These are phyloP conservation scores for Slavum lentiscoides DNA, from an alignment of 2,888 invertebrate species.

Conservation along the genomic window DNA sequence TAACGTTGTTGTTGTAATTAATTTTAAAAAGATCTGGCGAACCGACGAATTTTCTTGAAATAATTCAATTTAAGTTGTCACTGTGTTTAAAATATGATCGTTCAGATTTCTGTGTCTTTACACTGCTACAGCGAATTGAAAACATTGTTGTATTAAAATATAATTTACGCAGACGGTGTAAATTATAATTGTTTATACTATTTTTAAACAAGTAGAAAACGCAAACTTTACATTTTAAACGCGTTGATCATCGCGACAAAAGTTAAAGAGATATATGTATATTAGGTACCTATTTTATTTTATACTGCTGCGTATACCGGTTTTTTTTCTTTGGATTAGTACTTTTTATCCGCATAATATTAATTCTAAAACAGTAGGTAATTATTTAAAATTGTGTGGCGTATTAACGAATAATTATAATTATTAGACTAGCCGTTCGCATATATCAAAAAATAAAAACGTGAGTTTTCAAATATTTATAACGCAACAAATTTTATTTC, in stretches of 20 bases:
- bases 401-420: not conserved
- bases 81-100: constrained; percentile 36
- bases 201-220: not conserved
- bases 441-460: not conserved
- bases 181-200: not conserved
- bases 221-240: not conserved
- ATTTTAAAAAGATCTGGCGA: constrained; percentile 19
- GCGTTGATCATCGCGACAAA: not conserved
- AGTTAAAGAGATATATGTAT: not conserved
- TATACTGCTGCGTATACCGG: not conserved
- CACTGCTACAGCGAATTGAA: constrained; percentile 4
- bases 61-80: constrained; percentile 45
- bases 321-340: not conserved
- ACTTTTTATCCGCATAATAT: too few species aligned
- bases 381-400: too few species aligned
- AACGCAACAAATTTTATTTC: not conserved
- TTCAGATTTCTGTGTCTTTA: constrained; percentile 7
- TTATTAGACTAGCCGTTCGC: not conserved
- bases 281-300: not conserved
- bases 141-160: constrained; percentile 4
- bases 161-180: not conserved
- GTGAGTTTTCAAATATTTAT: not conserved
- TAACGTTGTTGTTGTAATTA: constrained; percentile 35
- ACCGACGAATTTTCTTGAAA: constrained; percentile 27
- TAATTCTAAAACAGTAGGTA: too few species aligned